Evolutionary conservation across 2,797 vertebrate genomes (phyloP), one percentile per base, ranked within the genome.

Genomic region (Peromyscus eremicus): DNA sequence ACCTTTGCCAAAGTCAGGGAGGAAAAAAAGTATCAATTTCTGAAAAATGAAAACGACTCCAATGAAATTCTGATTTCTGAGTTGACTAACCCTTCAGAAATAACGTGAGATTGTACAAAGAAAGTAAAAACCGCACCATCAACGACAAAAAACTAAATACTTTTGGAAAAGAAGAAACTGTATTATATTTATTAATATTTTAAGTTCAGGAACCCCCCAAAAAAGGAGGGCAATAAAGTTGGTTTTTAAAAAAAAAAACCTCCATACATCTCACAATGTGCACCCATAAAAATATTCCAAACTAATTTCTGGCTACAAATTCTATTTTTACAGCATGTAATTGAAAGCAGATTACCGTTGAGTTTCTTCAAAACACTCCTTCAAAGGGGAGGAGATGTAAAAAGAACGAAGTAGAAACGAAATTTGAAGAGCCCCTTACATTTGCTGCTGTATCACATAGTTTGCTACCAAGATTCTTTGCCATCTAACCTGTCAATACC

Each of bases 261-360:
- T 93, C 95, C 60, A 14, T 64, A 85, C 71, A 95, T 34, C 60
- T 91, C 92, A 84, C 16, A 97, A 73, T 81, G 92, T 94, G 83
- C 94, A 75, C 82, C 94, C 97, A 91, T 95, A 98, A 98, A 98
- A 97, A 98, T 97, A 98, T 98, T 97, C 96, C 97, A 98, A 94
- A 97, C 98, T 98, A 98, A 98, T 98, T 96, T 98, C 97, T 98
- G 98, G 97, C 97, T 96, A 84, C 96, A 97, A 97, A 98, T 97
- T 95, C 52, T 57, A 97, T 96, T 98, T 98, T 98, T 95, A 80
- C 70, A 95, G 92, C 94, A 70, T 90, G 64, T 98, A 98, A 99
- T 97, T 98, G 97, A 98, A 99, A 98, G 91, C 98, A 98, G 97
- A 95, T 98, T 96, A 97, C 68, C 60, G 93, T 97, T 84, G 77